Percentiles rank a stretch among this genome's conserved stretches.
phyloP scores from a whole-genome alignment of 2,113 vertebrate species.

The Corynorhinus townsendii region DNA sequence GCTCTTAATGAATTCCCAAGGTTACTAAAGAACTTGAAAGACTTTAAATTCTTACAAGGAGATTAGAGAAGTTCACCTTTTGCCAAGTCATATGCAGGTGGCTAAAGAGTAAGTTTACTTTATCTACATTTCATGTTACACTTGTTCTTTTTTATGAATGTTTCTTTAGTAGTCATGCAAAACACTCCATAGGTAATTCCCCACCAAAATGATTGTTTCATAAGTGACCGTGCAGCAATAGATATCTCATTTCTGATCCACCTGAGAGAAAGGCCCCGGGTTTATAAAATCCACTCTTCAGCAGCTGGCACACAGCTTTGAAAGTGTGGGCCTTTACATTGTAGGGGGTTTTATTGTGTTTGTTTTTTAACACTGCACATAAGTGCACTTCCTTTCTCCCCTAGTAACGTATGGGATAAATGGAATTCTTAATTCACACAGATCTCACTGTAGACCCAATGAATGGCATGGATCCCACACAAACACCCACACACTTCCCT shows the following conservation, averaged over 20 bases:
- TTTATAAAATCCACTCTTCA: neutral
- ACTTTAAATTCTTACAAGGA: neutral
- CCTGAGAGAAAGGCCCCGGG: neutral
- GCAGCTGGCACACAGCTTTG: neutral
- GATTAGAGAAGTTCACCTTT: neutral
- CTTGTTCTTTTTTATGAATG: neutral
- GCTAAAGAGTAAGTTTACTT: neutral
- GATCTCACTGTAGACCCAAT: constrained; percentile 34
- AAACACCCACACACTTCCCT: constrained; percentile 53
- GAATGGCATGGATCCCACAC: constrained; percentile 21
- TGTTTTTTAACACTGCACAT: neutral
- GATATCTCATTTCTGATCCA: neutral
- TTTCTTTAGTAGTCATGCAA: neutral
- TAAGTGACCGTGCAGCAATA: neutral
- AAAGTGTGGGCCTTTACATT: neutral
- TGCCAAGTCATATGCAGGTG: neutral
- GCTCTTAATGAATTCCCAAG: constrained; percentile 31
- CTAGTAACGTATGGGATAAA: neutral
- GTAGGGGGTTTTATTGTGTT: neutral
- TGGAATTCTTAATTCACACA: constrained; percentile 20
- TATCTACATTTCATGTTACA: neutral
- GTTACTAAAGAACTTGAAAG: constrained; percentile 1
- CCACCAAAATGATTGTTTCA: neutral
- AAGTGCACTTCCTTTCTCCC: constrained; percentile 34
- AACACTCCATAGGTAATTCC: neutral